Conservation (phyloP, 2,888 invertebrate genomes). For the Axea sp. region DNA sequence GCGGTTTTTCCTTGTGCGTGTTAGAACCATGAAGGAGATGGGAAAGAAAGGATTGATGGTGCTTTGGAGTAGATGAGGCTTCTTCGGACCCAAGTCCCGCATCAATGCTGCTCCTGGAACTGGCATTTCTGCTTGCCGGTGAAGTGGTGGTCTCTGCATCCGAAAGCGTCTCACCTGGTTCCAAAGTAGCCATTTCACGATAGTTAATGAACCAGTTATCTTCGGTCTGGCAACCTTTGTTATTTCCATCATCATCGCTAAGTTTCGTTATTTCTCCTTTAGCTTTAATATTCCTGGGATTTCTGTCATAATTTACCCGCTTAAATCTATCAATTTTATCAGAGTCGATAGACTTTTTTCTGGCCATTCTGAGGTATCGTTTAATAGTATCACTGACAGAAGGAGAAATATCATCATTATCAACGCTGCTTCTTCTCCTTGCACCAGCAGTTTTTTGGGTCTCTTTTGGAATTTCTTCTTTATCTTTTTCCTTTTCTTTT, state of each 20-base stretch:
- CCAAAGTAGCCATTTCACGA: constrained; percentile 80
- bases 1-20: constrained; percentile 78
- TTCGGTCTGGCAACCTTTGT: constrained; percentile 88
- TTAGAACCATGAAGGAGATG: constrained; percentile 82
- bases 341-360: constrained; percentile 91
- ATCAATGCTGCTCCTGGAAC: constrained; percentile 81
- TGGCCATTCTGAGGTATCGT: constrained; percentile 91
- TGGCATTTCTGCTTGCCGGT: constrained; percentile 80
- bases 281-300: constrained; percentile 90
- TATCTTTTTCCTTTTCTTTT: constrained; percentile 78
- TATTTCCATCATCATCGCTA: constrained; percentile 88
- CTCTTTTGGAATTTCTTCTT: constrained; percentile 78
- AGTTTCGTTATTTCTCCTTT: constrained; percentile 87
- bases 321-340: constrained; percentile 91
- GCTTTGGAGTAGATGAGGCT: constrained; percentile 79
- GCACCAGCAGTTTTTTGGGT: constrained; percentile 73
- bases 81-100: constrained; percentile 79
- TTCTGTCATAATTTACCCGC: constrained; percentile 92
- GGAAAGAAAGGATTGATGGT: constrained; percentile 84
- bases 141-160: constrained; percentile 76
- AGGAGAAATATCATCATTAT: constrained; percentile 91
- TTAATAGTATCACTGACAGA: constrained; percentile 93
- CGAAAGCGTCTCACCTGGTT: constrained; percentile 75
- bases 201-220: constrained; percentile 86
- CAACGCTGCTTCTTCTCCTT: constrained; percentile 88